A percentile compares a stretch with the other conserved stretches of the same genome.
Conservation (phyloP, 2,113 vertebrate species). For the Rhinoptilus africanus region DNA sequence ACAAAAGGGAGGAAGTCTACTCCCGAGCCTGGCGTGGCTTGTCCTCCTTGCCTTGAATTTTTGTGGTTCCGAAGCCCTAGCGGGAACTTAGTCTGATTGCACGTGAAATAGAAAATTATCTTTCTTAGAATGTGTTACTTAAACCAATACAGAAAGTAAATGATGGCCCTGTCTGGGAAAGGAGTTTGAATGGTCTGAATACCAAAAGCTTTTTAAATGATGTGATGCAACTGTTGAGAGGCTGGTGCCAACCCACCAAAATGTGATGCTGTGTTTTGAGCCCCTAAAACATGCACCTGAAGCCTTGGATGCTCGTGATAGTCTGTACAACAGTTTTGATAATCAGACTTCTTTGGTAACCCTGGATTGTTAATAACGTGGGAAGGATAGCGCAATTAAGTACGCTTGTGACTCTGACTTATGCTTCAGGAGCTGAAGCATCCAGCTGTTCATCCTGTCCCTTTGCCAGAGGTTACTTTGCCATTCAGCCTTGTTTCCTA, state of each 20-base stretch:
- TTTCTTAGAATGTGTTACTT: background rate
- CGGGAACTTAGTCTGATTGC: background rate
- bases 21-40: background rate
- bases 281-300: background rate
- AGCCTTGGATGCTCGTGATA: background rate
- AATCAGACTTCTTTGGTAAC: background rate
- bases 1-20: background rate
- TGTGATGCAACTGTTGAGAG: background rate
- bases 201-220: background rate
- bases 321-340: background rate
- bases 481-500: background rate
- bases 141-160: background rate
- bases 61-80: background rate
- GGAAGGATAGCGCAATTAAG: background rate
- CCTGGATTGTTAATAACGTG: fast-evolving
- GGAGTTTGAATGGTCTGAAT: background rate
- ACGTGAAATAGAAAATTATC: background rate
- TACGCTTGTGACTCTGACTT: background rate
- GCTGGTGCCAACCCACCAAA: background rate
- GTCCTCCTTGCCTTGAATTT: background rate
- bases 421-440: background rate
- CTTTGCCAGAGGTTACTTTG: constrained; percentile 2
- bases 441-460: constrained; percentile 18
- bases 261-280: background rate
- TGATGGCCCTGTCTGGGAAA: background rate